phyloP scores from a whole-genome alignment of 2,797 vertebrate species.

The Apogon talboti region DNA sequence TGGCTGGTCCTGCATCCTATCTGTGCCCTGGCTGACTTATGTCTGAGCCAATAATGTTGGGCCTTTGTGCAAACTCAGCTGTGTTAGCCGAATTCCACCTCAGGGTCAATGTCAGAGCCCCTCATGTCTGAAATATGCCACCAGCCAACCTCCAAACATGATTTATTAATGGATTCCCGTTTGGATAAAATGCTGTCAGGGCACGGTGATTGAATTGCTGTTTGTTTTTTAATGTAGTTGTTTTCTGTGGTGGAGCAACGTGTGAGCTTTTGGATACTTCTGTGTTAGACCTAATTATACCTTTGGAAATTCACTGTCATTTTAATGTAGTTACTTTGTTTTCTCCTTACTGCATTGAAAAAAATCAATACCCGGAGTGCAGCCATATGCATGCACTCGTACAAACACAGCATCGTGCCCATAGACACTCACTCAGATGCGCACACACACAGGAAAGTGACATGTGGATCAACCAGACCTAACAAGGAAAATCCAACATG shows the following conservation, averaged over 20 bases:
- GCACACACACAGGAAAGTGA: slow-evolving; percentile 29
- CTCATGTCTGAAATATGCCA: slow-evolving; percentile 68
- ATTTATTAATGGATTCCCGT: slow-evolving; percentile 69
- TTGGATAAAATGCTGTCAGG: slow-evolving; percentile 43
- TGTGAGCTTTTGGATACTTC: slow-evolving; percentile 9
- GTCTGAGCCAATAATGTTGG: slow-evolving; percentile 78
- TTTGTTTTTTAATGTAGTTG: slow-evolving; percentile 13
- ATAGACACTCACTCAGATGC: slow-evolving; percentile 11
- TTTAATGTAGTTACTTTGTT: slow-evolving; percentile 76
- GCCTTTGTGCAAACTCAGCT: slow-evolving; percentile 83
- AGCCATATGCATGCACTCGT: slow-evolving; percentile 49
- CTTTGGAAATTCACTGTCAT: slow-evolving; percentile 55
- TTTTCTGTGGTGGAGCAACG: not conserved
- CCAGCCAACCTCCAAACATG: slow-evolving; percentile 52
- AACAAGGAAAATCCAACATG: slow-evolving; percentile 76
- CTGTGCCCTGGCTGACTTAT: slow-evolving; percentile 70
- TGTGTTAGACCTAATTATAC: slow-evolving; percentile 40
- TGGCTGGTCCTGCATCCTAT: slow-evolving; percentile 72
- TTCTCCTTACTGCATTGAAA: slow-evolving; percentile 64
- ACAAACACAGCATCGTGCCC: slow-evolving; percentile 22
- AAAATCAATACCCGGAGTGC: slow-evolving; percentile 64
- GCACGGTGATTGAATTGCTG: slow-evolving; percentile 33
- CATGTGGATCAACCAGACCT: slow-evolving; percentile 70
- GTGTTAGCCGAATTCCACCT: slow-evolving; percentile 78
- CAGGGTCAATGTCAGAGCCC: slow-evolving; percentile 78